phyloP scores from a whole-genome alignment of 2,888 invertebrate genomes.

The Saturnia pavonia region DNA sequence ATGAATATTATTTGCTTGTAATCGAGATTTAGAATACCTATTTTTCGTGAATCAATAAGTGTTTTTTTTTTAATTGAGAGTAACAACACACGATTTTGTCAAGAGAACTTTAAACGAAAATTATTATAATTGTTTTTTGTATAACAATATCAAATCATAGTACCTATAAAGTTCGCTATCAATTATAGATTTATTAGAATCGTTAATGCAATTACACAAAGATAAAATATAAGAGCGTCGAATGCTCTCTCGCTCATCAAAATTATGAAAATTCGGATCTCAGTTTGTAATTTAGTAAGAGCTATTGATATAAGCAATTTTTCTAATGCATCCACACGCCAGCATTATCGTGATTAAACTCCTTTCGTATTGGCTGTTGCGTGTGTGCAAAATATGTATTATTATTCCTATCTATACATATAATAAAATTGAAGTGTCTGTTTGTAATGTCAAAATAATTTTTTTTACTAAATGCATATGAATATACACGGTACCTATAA shows the following conservation, averaged over 20 bases:
- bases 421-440: no score
- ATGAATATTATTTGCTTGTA: neutral
- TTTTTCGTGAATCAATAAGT: neutral
- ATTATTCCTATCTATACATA: neutral
- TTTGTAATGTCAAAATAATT: no score
- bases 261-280: conserved; percentile 22
- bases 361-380: conserved; percentile 30
- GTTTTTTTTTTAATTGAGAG: neutral
- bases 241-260: conserved; percentile 22
- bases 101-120: neutral
- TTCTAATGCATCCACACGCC: conserved; percentile 54
- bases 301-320: conserved; percentile 52
- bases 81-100: neutral
- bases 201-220: conserved; percentile 19
- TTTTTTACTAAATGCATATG: no score
- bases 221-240: conserved; percentile 16
- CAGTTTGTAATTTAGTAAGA: conserved; percentile 36
- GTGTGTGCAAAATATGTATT: neutral
- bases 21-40: neutral
- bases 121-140: neutral
- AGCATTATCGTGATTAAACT: conserved; percentile 57
- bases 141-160: neutral
- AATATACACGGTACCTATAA: no score
- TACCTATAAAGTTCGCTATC: neutral
- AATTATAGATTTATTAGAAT: neutral